phyloP scores from a whole-genome alignment of 1,140 invertebrate genomes.

The Lanistes nyassanus region DNA sequence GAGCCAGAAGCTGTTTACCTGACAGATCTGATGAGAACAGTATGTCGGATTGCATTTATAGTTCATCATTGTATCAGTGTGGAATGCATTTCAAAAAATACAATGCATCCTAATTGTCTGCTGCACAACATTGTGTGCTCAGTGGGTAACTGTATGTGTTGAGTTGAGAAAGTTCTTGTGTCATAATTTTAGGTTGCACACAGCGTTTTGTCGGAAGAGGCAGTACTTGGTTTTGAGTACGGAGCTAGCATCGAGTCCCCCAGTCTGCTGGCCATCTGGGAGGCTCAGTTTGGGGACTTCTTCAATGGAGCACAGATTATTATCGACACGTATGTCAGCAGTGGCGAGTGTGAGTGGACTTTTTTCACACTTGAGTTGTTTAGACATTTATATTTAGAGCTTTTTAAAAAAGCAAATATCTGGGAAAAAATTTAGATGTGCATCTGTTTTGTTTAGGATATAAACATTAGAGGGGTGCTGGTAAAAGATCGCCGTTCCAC shows the following conservation, averaged over 20 bases:
- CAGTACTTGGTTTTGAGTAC: conserved; percentile 96
- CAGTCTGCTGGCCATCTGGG: conserved; percentile 91
- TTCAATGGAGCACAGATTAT: conserved; percentile 98
- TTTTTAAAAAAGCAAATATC: not conserved
- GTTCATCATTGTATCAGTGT: too few relatives aligned
- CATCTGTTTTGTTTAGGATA: not conserved
- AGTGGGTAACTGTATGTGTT: too few relatives aligned
- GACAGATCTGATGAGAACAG: too few relatives aligned
- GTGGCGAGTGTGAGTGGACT: conserved; percentile 83
- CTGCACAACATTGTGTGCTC: too few relatives aligned
- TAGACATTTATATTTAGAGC: not conserved
- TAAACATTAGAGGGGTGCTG: too few relatives aligned
- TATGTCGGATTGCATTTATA: too few relatives aligned
- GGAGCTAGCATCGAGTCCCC: conserved; percentile 79
- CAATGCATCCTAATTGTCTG: too few relatives aligned
- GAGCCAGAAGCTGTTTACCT: too few relatives aligned
- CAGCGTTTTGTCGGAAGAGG: conserved; percentile 95
- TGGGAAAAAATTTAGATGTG: not conserved
- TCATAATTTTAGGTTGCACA: conserved; percentile 81
- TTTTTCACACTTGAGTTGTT: not conserved
- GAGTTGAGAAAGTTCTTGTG: too few relatives aligned
- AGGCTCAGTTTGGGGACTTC: conserved; percentile 98
- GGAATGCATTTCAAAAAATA: too few relatives aligned
- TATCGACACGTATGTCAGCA: conserved; percentile 91
- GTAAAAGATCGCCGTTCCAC: too few relatives aligned